Evolutionary conservation across 2,113 vertebrate genomes (phyloP).

Genomic region (Thomomys bottae): DNA sequence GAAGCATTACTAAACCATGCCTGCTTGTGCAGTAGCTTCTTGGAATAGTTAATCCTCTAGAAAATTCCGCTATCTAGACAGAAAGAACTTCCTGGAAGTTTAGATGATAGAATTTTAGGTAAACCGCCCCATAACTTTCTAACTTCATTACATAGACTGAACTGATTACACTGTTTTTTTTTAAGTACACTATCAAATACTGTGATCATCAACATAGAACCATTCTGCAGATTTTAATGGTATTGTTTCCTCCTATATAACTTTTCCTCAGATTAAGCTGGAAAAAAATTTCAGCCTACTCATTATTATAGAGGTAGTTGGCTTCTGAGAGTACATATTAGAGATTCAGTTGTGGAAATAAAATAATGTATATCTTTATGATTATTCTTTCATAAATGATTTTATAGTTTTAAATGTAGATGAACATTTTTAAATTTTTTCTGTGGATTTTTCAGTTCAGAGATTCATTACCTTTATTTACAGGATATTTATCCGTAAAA

Average conservation of each 20-base stretch:
- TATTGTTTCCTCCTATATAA: not conserved
- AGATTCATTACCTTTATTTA: slow-evolving; percentile 20
- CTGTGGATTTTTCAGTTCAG: not conserved
- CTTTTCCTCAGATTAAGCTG: not conserved
- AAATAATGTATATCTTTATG: not conserved
- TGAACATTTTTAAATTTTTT: not conserved
- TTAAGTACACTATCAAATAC: slow-evolving; percentile 9
- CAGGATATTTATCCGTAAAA: not conserved
- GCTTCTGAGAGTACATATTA: not conserved
- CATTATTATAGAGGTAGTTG: not conserved
- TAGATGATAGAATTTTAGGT: slow-evolving; percentile 7
- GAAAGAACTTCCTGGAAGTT: not conserved
- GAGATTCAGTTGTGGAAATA: not conserved
- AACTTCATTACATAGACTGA: not conserved
- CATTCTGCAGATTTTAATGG: not conserved
- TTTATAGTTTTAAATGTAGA: not conserved
- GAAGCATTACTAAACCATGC: slow-evolving; percentile 33
- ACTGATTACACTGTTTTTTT: not conserved
- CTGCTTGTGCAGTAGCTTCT: slow-evolving; percentile 48
- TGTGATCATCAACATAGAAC: not conserved
- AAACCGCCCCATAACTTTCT: not conserved
- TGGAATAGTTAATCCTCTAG: slow-evolving; percentile 52
- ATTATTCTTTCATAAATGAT: not conserved
- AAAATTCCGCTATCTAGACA: not conserved
- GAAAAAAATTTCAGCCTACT: not conserved